A percentile compares a stretch with the other conserved stretches of the same genome.
phyloP scores from a whole-genome alignment of 1,140 invertebrate genomes.

The Microplitis demolitor region DNA sequence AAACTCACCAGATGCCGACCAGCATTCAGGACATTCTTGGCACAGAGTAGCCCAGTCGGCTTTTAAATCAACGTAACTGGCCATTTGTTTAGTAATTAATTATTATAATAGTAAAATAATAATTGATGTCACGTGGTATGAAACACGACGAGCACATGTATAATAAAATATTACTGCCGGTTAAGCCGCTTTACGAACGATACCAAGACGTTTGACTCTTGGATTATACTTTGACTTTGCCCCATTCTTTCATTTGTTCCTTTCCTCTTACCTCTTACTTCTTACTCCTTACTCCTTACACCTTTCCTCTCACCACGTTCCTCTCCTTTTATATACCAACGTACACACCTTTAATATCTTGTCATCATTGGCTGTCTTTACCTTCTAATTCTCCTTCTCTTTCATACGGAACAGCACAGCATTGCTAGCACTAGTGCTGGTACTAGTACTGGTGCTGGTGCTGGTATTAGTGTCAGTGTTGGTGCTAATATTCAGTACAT shows the following conservation, averaged over 20 bases:
- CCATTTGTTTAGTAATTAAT: slow-evolving; percentile 37
- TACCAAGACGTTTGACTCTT: slow-evolving; percentile 13
- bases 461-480: too few species aligned
- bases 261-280: slow-evolving; percentile 6
- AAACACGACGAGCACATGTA: not conserved
- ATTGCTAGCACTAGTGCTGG: too few species aligned
- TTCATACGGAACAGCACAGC: too few species aligned
- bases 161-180: not conserved
- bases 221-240: slow-evolving; percentile 3
- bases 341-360: not conserved
- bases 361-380: too few species aligned
- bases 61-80: slow-evolving; percentile 50
- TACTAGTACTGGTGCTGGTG: too few species aligned
- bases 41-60: slow-evolving; percentile 53
- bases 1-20: slow-evolving; percentile 46
- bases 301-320: not conserved
- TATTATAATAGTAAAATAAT: not conserved
- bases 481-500: too few species aligned
- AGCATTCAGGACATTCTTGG: slow-evolving; percentile 40
- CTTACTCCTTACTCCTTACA: slow-evolving; percentile 4
- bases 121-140: not conserved
- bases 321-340: not conserved
- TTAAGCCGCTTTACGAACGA: not conserved
- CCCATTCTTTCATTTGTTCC: not conserved
- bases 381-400: too few species aligned